Conservation (phyloP, 2,113 vertebrate species). For the Antennarius striatus region DNA sequence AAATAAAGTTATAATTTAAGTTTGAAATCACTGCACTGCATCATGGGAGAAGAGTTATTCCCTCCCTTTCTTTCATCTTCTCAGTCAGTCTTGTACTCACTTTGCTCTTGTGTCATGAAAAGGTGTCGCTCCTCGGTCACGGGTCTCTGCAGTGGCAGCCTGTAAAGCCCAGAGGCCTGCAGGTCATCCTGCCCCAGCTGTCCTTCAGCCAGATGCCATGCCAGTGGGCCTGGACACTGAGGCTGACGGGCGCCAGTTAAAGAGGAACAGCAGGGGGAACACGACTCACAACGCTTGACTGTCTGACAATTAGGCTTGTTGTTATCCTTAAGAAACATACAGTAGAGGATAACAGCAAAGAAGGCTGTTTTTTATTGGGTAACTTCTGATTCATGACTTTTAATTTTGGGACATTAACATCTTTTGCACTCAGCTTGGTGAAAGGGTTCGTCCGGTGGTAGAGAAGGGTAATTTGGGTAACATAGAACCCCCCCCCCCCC, state of each 20-base stretch:
- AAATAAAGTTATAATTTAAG: no score
- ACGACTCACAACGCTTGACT: not conserved
- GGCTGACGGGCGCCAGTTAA: constrained; percentile 74
- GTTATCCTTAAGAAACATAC: no score
- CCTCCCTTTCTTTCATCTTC: not conserved
- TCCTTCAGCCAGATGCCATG: constrained; percentile 82
- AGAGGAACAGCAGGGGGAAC: constrained; percentile 10
- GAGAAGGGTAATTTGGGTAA: no score
- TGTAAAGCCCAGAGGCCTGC: constrained; percentile 77
- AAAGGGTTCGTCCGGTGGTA: no score
- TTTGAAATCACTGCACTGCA: not conserved
- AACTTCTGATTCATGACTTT: no score
- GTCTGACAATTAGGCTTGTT: no score
- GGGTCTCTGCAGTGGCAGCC: constrained; percentile 81
- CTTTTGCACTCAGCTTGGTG: no score
- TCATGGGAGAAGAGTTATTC: no score
- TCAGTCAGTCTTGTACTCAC: not conserved
- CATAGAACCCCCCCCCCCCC: no score
- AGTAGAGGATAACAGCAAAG: no score
- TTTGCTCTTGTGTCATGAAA: constrained; percentile 48
- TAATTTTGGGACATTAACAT: no score
- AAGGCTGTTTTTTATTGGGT: no score
- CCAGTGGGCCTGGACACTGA: constrained; percentile 91
- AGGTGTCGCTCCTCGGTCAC: constrained; percentile 88
- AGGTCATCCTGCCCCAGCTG: constrained; percentile 80